phyloP scores from a whole-genome alignment of 2,888 invertebrate genomes.

The Gastracanthus pulcherrimus region DNA sequence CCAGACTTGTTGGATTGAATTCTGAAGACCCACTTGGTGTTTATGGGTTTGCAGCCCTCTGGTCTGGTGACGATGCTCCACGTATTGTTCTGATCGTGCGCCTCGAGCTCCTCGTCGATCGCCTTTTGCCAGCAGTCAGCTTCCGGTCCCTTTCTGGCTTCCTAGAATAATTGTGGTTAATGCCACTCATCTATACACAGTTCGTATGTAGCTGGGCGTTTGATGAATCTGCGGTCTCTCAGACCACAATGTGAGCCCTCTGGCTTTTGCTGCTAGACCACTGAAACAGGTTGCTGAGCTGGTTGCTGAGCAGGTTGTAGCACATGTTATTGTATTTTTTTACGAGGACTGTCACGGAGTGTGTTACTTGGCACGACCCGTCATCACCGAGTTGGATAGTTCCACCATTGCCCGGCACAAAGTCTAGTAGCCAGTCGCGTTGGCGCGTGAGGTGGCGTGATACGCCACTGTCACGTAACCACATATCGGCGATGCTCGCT shows the following conservation, averaged over 20 bases:
- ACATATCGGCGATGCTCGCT: neutral
- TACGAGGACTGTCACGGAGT: too few relatives aligned
- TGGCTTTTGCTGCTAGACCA: too few relatives aligned
- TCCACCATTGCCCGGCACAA: too few relatives aligned
- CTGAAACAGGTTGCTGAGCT: too few relatives aligned
- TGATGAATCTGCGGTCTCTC: too few relatives aligned
- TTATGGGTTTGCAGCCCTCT: constrained; percentile 17
- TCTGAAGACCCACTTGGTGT: constrained; percentile 53
- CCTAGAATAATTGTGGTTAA: neutral
- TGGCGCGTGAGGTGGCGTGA: neutral
- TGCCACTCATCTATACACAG: too few relatives aligned
- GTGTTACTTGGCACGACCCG: too few relatives aligned
- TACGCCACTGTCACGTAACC: neutral
- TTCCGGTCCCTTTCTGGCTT: constrained; percentile 33
- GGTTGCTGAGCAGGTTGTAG: too few relatives aligned
- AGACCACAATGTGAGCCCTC: too few relatives aligned
- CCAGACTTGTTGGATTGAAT: neutral
- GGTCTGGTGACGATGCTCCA: constrained; percentile 29
- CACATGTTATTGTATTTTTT: too few relatives aligned
- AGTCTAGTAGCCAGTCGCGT: neutral
- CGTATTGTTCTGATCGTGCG: constrained; percentile 34
- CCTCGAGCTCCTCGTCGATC: constrained; percentile 44
- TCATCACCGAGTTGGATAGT: neutral
- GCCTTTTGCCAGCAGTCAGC: constrained; percentile 31
- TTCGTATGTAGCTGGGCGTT: too few relatives aligned